Base-by-base conservation (phyloP, 2,113 vertebrate species). In the Phylloscopus trochiloides region DNA sequence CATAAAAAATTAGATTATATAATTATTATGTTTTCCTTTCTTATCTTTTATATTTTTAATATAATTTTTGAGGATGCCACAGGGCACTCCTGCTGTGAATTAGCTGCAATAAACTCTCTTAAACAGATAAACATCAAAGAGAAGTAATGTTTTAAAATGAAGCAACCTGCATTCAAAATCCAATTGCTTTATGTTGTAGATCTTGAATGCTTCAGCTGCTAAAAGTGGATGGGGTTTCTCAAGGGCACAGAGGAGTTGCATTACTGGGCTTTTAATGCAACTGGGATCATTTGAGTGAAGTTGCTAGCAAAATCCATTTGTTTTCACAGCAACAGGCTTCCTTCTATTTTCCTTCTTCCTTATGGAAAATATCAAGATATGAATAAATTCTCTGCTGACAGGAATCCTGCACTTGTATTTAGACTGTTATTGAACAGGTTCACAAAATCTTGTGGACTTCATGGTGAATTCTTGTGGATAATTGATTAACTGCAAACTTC, bases 1-100 rank as follows among this genome's bases (percentile, higher is more conserved):
- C 96, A 92, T 96, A 94, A 91, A 93, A 95, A 96, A 97, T 96
- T 96, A 96, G 83, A 94, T 97, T 96, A 95, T 95, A 76, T 96
- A 95, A 96, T 96, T 96, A 92, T 92, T 79, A 61, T 94, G 93
- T 94, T 95, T 96, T 92, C 47, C 78, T 90, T 94, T 90, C 89
- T 92, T 95, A 97, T 94, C 94, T 94, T 97, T 95, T 88, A 36
- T 93, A 95, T 92, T 96, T 95, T 95, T 93, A 94, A 96, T 96
- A 96, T 83, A 88, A 94, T 94, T 96, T 95, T 94, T 96, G 75
- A 80, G 88, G 92, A 94, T 95, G 94, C 94, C 96, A 96, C 85
- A 84, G 94, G 94, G 95, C 96, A 94, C 82, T 96, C 96, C 95
- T 96, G 94, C 92, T 96, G 94, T 77, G 94, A 96, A 96, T 95